Base-by-base conservation (phyloP, 2,797 vertebrate species). In the Urophycis tenuis region DNA sequence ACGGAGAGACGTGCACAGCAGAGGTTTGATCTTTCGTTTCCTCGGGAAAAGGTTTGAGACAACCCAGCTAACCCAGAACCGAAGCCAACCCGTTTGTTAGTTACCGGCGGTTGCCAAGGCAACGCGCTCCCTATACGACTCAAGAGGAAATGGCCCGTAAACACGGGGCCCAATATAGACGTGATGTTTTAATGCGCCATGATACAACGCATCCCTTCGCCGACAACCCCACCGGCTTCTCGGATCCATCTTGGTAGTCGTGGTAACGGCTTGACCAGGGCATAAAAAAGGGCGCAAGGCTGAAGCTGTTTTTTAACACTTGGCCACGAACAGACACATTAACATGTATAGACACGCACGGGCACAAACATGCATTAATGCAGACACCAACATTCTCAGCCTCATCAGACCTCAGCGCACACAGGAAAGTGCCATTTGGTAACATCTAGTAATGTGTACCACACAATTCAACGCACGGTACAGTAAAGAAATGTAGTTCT, bases 101-200 rank as follows among this genome's bases (percentile, higher is more conserved):
- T 78, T 78, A 79, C 41, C 72, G 64, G 71, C 74, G 41, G 32
- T 75, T 75, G 80, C 73, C 39, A 31, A 71, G 79, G 78, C 49
- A 22, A 30, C 30, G 71, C 30, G 33, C 31, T 10, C 25, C 25
- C 49, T 25, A 76, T 29, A 75, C 64, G 14, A 53, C 34, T 39
- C 73, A 80, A 71, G 33, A 36, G 39, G 75, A 81, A 78, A 73
- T 0, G 2, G 34, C 45, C 45, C 4, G n/a, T 60, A 8, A 67
- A 67, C 29, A 11, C 11, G 25, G n/a, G n/a, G 60, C 60, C 45
- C 22, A 53, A 45, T 15, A 45, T 64, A 77, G 73, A 72, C 22
- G 75, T 85, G 82, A 86, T 87, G 79, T 70, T 30, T 70, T 30
- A 78, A 86, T 76, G 67, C 11, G 75, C 67, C 74, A 78, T 71